Evolutionary conservation across 2,113 vertebrate genomes (phyloP), one percentile per base, ranked within the genome.

Genomic region (Piprites chloris): DNA sequence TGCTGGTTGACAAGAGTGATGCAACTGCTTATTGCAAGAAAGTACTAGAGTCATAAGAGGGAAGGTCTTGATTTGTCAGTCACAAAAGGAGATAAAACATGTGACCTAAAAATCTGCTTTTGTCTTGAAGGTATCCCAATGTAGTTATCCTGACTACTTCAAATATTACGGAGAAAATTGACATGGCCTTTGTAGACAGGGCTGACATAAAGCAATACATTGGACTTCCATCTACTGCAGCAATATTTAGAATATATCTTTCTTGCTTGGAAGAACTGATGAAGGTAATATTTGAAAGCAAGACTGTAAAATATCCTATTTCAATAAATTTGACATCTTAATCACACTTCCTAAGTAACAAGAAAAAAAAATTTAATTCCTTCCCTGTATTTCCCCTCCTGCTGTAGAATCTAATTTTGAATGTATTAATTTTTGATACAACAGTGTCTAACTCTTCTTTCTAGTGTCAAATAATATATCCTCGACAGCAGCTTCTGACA

Each of bases 181-280:
- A 99, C 87, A 94, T 99, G 98, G 99, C 99, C 30, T 99, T 99
- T 90, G 98, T 99, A 96, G 99, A 99, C 97, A 97, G 99, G 95
- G 99, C 99, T 16, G 99, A 99, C 97, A 99, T 99, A 97, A 99
- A 99, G 94, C 99, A 99, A 89, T 99, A 99, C 74, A 98, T 99
- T 9, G 99, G 99, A 28, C 99, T 98, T 1, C 99, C 99, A 6
- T 99, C 99, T 7, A 95, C 97, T 22, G 98, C 98, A 28, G 99
- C 99, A 94, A 98, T 99, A 97, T 99, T 99, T 95, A 99, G 97
- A 97, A 99, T 99, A 96, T 99, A 99, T 94, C 98, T 99, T 61
- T 99, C 99, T 26, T 99, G 99, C 76, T 89, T 99, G 87, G 99
- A 99, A 94, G 99, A 99, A 79, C 97, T 99, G 47, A 99, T 99